phyloP scores from a whole-genome alignment of 2,113 vertebrate genomes.

The Bostrychus sinensis region DNA sequence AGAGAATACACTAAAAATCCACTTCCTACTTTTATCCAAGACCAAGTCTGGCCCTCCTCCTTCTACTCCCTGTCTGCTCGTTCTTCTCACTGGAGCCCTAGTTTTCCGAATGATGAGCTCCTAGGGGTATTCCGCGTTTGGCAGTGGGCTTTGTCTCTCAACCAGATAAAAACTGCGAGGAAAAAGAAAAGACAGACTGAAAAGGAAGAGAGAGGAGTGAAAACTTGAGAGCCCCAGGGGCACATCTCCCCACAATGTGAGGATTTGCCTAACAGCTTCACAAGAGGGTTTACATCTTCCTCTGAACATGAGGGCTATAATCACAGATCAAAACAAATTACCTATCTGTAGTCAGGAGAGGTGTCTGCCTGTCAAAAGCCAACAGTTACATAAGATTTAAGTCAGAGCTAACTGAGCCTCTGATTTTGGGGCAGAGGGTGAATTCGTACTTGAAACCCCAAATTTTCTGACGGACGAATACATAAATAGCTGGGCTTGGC shows the following conservation, averaged over 20 bases:
- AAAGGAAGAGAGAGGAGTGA: constrained; percentile 65
- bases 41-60: constrained; percentile 43
- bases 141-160: constrained; percentile 82
- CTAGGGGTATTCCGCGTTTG: constrained; percentile 77
- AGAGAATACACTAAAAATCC: constrained; percentile 37
- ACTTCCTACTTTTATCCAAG: constrained; percentile 58
- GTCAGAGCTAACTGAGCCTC: constrained; percentile 74
- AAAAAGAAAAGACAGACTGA: constrained; percentile 51
- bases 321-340: constrained; percentile 84
- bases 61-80: constrained; percentile 17
- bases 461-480: constrained; percentile 32
- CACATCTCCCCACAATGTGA: constrained; percentile 76
- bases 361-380: constrained; percentile 77
- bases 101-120: constrained; percentile 80
- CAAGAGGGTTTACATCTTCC: constrained; percentile 83
- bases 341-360: constrained; percentile 81
- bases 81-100: constrained; percentile 67
- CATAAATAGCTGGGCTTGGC: constrained; percentile 45
- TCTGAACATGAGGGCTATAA: constrained; percentile 78
- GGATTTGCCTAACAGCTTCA: constrained; percentile 84
- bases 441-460: constrained; percentile 69
- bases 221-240: constrained; percentile 75
- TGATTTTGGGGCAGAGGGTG: constrained; percentile 66
- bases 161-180: constrained; percentile 60
- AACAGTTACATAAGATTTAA: constrained; percentile 81